A percentile compares a stretch with the other conserved stretches of the same genome.
Conservation (phyloP, 2,888 invertebrate species). For the Chrysolina americana region DNA sequence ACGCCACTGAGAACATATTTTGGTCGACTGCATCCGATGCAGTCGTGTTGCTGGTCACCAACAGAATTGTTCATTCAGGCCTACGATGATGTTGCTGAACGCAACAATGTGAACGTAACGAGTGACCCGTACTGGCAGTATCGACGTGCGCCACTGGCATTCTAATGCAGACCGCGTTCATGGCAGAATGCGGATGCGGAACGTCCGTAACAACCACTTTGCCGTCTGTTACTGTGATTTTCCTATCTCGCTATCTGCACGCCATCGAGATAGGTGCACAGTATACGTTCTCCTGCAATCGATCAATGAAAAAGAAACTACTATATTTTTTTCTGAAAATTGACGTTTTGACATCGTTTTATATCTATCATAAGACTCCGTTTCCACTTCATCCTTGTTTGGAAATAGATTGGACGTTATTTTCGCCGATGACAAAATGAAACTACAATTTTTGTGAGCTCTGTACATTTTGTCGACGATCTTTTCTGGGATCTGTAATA, state of each 20-base stretch:
- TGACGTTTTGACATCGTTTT: no score
- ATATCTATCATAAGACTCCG: no score
- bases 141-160: constrained; percentile 14
- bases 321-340: no score
- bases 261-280: background rate
- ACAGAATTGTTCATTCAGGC: constrained; percentile 3
- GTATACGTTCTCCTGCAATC: background rate
- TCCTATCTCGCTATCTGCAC: constrained; percentile 5
- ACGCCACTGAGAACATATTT: background rate
- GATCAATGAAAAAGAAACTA: no score
- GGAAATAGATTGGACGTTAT: no score
- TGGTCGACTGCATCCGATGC: background rate
- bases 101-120: background rate
- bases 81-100: background rate
- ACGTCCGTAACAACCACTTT: constrained; percentile 23
- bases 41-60: background rate
- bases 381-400: no score
- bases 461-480: no score
- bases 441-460: no score
- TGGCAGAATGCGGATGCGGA: constrained; percentile 17
- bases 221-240: constrained; percentile 20
- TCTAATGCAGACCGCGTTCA: constrained; percentile 10
- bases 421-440: no score
- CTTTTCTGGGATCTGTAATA: no score
- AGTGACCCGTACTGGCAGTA: background rate